These are phyloP conservation scores for Blennius ocellaris DNA, from an alignment of 2,113 vertebrate species.

Conservation along the genomic window DNA sequence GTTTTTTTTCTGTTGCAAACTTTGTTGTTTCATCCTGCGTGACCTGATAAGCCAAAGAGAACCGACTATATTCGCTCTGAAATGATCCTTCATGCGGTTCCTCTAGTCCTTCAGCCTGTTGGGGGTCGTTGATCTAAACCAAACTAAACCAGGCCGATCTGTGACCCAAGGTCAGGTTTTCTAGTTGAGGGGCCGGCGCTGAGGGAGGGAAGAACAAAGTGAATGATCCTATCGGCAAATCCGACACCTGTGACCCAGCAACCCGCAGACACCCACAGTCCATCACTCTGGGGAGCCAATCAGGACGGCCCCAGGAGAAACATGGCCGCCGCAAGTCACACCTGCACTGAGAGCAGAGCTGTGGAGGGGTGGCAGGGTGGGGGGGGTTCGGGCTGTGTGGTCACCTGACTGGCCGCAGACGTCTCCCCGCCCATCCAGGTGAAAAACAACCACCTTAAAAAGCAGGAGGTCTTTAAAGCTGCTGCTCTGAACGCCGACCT, in stretches of 20 bases:
- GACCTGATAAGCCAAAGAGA: too few relatives aligned
- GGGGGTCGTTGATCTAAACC: too few relatives aligned
- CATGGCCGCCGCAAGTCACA: not conserved
- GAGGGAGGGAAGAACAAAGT: slow-evolving; percentile 7
- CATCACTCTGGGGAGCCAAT: slow-evolving; percentile 17
- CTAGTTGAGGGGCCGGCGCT: not conserved
- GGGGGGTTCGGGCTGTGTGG: not conserved
- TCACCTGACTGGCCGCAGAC: not conserved
- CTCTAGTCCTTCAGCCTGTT: too few relatives aligned
- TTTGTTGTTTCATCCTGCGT: too few relatives aligned
- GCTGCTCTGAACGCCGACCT: not conserved
- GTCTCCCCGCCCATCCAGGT: slow-evolving; percentile 5
- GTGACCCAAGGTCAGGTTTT: slow-evolving; percentile 2
- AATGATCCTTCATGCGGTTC: too few relatives aligned
- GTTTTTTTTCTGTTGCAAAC: too few relatives aligned
- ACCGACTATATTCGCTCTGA: too few relatives aligned
- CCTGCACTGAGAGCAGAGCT: not conserved
- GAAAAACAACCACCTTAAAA: not conserved
- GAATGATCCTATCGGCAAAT: slow-evolving; percentile 37
- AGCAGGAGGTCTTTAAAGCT: not conserved
- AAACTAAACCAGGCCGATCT: slow-evolving; percentile 1
- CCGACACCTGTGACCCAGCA: slow-evolving; percentile 46
- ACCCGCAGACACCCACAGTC: not conserved
- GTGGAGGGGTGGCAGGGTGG: not conserved
- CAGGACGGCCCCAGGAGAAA: not conserved